phyloP scores from a whole-genome alignment of 2,888 invertebrate species.

The Euspilapteryx auroguttella region DNA sequence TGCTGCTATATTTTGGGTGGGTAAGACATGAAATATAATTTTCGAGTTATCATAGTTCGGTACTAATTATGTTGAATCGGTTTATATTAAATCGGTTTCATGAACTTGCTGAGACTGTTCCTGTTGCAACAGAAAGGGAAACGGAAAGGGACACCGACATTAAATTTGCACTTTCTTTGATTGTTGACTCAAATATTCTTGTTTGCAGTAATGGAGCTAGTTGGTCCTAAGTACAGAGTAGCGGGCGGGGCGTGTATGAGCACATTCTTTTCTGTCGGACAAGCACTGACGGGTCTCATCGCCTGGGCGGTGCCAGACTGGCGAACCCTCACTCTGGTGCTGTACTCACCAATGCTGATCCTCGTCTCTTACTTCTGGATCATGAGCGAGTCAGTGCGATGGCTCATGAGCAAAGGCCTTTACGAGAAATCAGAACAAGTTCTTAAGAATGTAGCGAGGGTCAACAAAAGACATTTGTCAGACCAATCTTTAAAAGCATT shows the following conservation, averaged over 20 bases:
- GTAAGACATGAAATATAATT: conserved; percentile 1
- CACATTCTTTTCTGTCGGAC: conserved; percentile 74
- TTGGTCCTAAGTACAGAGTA: conserved; percentile 74
- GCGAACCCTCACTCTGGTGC: conserved; percentile 66
- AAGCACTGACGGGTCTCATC: conserved; percentile 69
- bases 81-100: too few relatives aligned
- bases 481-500: conserved; percentile 51
- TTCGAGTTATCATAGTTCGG: too few relatives aligned
- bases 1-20: conserved; percentile 74
- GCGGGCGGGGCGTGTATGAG: conserved; percentile 73
- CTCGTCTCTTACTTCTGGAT: conserved; percentile 71
- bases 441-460: conserved; percentile 63
- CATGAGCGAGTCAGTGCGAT: conserved; percentile 74
- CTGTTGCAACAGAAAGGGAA: too few relatives aligned
- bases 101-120: too few relatives aligned
- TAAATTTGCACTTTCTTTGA: too few relatives aligned
- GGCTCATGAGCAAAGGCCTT: conserved; percentile 73
- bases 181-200: too few relatives aligned
- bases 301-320: conserved; percentile 73
- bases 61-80: too few relatives aligned
- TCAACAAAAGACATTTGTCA: conserved; percentile 61
- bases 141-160: too few relatives aligned
- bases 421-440: conserved; percentile 66
- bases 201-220: conserved; percentile 73
- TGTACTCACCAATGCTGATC: conserved; percentile 72